phyloP scores from a whole-genome alignment of 2,113 vertebrate genomes.

The Lycocorax pyrrhopterus region DNA sequence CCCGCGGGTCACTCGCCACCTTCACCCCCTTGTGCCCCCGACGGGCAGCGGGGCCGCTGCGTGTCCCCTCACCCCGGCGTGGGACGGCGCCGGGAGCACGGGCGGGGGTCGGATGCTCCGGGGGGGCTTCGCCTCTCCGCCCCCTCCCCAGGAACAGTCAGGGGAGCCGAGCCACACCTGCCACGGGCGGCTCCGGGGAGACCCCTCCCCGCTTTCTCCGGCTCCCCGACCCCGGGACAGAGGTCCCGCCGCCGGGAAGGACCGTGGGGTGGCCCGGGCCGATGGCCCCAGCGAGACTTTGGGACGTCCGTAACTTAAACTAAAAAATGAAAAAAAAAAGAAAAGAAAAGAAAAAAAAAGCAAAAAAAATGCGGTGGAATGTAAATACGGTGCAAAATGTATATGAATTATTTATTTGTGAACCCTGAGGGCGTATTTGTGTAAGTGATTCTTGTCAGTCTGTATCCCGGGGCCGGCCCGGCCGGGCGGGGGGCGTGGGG shows the following conservation, averaged over 20 bases:
- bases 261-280: no score
- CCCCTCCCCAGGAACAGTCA: background rate
- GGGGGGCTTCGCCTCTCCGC: background rate
- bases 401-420: constrained; percentile 94
- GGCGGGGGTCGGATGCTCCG: background rate
- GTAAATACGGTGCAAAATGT: constrained; percentile 90
- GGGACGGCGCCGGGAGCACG: background rate
- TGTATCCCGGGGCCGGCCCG: constrained; percentile 69
- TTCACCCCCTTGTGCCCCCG: background rate
- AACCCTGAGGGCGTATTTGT: constrained; percentile 76
- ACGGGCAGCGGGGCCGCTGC: background rate
- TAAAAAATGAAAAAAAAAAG: background rate
- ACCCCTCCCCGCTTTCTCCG: background rate
- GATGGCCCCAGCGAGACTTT: background rate
- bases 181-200: background rate
- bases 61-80: background rate
- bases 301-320: background rate
- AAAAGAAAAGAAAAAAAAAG: no score
- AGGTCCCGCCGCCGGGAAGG: background rate
- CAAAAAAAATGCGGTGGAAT: background rate
- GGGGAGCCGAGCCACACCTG: background rate
- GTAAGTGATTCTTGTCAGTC: constrained; percentile 88
- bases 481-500: constrained; percentile 5
- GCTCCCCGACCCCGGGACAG: background rate
- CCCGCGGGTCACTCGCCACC: background rate